phyloP scores from a whole-genome alignment of 1,140 invertebrate species.

The Brachionus rubens region DNA sequence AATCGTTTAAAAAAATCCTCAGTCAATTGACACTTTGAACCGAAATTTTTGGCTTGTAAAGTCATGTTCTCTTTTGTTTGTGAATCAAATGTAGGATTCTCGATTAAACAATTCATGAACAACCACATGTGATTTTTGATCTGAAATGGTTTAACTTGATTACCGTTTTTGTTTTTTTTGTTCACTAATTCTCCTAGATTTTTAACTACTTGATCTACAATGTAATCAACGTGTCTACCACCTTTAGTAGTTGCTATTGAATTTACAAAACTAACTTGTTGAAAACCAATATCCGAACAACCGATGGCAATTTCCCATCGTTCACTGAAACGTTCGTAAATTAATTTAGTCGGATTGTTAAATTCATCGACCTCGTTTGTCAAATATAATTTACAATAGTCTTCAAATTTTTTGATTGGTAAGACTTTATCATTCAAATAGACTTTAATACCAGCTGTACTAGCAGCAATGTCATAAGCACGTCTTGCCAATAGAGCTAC shows the following conservation, averaged over 20 bases:
- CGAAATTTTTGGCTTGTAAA: conserved; percentile 86
- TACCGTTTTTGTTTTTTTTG: conserved; percentile 66
- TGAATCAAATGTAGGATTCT: conserved; percentile 98
- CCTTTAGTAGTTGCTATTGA: conserved; percentile 99
- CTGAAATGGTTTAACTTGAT: conserved; percentile 77
- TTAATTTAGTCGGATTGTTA: conserved; percentile 78
- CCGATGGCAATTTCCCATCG: conserved; percentile 95
- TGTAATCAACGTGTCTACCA: conserved; percentile 92
- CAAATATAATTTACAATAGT: conserved; percentile 90
- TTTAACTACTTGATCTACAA: conserved; percentile 79
- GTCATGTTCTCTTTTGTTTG: conserved; percentile 99
- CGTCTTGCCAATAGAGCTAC: conserved; percentile 83
- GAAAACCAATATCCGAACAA: conserved; percentile 82
- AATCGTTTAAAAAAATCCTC: conserved; percentile 69
- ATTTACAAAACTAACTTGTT: conserved; percentile 98
- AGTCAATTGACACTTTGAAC: conserved; percentile 81
- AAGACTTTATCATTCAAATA: conserved; percentile 83
- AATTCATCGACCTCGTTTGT: conserved; percentile 69
- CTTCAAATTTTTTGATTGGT: conserved; percentile 89
- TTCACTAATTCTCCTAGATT: conserved; percentile 85
- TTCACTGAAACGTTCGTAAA: conserved; percentile 77
- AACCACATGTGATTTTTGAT: conserved; percentile 98
- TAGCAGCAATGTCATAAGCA: conserved; percentile 92
- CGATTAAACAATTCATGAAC: conserved; percentile 96
- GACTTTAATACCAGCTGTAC: conserved; percentile 82